These are phyloP conservation scores for Papilio polytes DNA, from an alignment of 1,140 invertebrate species.

Conservation along the genomic window DNA sequence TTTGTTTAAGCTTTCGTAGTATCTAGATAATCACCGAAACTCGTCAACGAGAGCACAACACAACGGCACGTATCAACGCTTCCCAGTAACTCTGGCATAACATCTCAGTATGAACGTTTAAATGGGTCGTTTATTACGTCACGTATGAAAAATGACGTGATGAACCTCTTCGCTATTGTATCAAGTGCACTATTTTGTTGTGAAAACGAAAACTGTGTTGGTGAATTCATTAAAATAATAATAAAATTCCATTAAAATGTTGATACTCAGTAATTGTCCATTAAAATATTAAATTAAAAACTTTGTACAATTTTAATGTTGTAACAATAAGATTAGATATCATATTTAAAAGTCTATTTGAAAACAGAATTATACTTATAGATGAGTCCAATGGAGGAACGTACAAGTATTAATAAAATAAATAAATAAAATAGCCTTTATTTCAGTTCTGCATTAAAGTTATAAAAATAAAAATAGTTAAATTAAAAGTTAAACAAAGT, in stretches of 20 bases:
- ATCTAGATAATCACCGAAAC: slow-evolving; percentile 10
- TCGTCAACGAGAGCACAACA: background rate
- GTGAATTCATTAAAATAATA: background rate
- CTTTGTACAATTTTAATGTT: no score
- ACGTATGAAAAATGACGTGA: slow-evolving; percentile 35
- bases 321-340: no score
- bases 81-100: slow-evolving; percentile 30
- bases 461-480: no score
- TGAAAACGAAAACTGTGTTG: background rate
- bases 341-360: no score
- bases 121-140: slow-evolving; percentile 36
- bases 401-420: no score
- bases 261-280: background rate
- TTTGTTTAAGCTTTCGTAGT: slow-evolving; percentile 16
- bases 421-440: no score
- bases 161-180: slow-evolving; percentile 3
- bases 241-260: background rate
- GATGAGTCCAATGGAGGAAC: background rate
- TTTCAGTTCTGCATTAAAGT: no score
- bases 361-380: no score
- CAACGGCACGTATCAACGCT: slow-evolving; percentile 34
- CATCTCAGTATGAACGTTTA: slow-evolving; percentile 24
- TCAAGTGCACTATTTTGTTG: slow-evolving; percentile 7
- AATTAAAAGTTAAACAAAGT: no score
- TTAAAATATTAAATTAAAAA: background rate